These are phyloP conservation scores for Anseranas semipalmata DNA, from an alignment of 2,113 vertebrate genomes.

Conservation along the genomic window DNA sequence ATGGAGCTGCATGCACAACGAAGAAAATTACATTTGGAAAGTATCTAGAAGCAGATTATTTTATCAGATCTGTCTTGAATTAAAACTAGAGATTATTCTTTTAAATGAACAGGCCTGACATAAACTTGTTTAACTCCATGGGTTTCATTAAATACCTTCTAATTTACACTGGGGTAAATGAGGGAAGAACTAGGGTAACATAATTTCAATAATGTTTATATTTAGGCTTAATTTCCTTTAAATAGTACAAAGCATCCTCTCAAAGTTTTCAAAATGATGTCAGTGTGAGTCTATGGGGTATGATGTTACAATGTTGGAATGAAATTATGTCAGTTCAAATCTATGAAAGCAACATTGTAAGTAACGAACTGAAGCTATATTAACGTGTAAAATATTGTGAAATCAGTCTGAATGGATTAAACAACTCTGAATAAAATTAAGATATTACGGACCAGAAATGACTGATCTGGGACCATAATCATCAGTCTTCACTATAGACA, in stretches of 20 bases:
- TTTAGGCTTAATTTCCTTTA: constrained; percentile 44
- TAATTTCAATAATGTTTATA: constrained; percentile 41
- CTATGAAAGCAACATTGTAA: constrained; percentile 37
- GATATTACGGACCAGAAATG: not conserved
- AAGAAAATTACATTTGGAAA: constrained; percentile 47
- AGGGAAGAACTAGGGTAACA: not conserved
- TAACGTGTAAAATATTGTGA: not conserved
- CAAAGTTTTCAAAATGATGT: constrained; percentile 37
- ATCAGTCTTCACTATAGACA: not conserved
- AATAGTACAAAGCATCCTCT: constrained; percentile 40
- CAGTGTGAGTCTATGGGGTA: not conserved
- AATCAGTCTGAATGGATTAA: not conserved
- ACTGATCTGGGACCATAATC: not conserved
- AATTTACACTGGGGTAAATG: not conserved
- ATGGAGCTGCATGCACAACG: not conserved
- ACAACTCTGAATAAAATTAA: not conserved
- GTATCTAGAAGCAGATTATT: not conserved
- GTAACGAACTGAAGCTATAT: not conserved
- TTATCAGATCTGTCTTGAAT: constrained; percentile 31
- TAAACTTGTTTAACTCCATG: not conserved
- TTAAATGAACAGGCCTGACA: not conserved
- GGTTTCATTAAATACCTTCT: not conserved
- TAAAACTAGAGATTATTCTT: not conserved
- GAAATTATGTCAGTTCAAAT: constrained; percentile 39
- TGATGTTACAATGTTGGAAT: constrained; percentile 44